Conservation (phyloP, 2,888 invertebrate species). For the Cryptocheilus praepositus region DNA sequence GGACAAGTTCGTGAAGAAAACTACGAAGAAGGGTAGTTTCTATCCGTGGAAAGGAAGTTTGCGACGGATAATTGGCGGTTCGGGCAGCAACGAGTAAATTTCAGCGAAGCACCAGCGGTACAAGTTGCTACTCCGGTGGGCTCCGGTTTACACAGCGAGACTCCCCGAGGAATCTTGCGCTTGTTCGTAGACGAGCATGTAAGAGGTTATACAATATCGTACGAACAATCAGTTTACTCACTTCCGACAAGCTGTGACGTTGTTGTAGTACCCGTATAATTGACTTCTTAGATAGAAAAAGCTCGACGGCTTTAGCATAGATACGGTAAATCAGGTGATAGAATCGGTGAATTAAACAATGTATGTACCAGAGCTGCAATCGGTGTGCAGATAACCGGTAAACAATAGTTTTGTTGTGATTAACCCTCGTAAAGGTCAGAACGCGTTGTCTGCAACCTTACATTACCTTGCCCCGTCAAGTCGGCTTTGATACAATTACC, state of each 20-base stretch:
- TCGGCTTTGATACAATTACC: slow-evolving; percentile 53
- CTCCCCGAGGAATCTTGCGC: slow-evolving; percentile 12
- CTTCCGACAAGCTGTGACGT: no score
- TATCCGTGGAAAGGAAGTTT: slow-evolving; percentile 23
- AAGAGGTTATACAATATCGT: no score
- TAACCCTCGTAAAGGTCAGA: slow-evolving; percentile 35
- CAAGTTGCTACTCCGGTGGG: slow-evolving; percentile 18
- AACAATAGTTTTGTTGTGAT: slow-evolving; percentile 24
- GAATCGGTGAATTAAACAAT: no score
- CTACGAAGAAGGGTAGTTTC: background rate
- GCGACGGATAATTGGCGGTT: slow-evolving; percentile 29
- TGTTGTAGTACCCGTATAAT: no score
- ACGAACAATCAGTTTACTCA: no score
- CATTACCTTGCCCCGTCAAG: slow-evolving; percentile 49
- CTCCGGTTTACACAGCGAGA: slow-evolving; percentile 9
- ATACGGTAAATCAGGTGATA: no score
- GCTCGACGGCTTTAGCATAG: no score
- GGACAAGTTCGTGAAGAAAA: background rate
- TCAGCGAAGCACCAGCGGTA: slow-evolving; percentile 5
- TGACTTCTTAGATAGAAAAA: no score
- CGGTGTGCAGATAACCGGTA: background rate
- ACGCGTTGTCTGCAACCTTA: slow-evolving; percentile 37
- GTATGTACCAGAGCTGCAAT: no score
- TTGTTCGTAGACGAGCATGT: no score
- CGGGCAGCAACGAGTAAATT: slow-evolving; percentile 20